A percentile compares a stretch with the other conserved stretches of the same genome.
phyloP scores from a whole-genome alignment of 2,113 vertebrate genomes.

The Varanus salvator region DNA sequence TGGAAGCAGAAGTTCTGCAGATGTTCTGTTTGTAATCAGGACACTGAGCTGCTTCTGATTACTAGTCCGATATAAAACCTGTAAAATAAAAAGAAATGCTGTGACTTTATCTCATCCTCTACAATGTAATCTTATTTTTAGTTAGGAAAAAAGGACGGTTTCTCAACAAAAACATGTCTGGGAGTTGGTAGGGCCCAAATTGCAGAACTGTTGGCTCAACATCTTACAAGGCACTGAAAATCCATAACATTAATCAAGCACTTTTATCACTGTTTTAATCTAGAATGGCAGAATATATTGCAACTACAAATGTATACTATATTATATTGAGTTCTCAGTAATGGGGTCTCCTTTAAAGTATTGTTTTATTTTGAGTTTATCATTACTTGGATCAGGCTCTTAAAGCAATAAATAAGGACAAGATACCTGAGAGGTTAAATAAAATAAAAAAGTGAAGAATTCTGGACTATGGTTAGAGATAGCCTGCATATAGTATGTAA shows the following conservation, averaged over 20 bases:
- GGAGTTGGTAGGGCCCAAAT: fast-evolving
- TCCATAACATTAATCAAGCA: not conserved
- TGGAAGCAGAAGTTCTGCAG: constrained; percentile 84
- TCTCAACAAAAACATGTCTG: fast-evolving
- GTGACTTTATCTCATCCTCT: not conserved
- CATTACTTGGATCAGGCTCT: constrained; percentile 5
- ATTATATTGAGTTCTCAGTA: constrained; percentile 1
- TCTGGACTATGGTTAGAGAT: not conserved
- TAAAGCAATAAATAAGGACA: not conserved
- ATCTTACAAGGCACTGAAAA: not conserved
- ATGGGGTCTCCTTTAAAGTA: constrained; percentile 19
- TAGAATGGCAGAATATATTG: not conserved
- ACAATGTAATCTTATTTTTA: not conserved
- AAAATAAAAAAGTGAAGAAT: not conserved
- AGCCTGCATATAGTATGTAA: not conserved
- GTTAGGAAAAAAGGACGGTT: not conserved
- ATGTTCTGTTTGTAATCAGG: constrained; percentile 83
- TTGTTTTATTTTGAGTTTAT: not conserved
- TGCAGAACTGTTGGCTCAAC: not conserved
- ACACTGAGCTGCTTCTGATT: constrained; percentile 76
- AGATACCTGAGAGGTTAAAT: not conserved
- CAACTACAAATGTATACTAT: constrained; percentile 6
- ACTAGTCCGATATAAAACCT: constrained; percentile 90
- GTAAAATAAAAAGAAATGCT: not conserved
- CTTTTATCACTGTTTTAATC: constrained; percentile 10